Base-by-base conservation (phyloP, 1,140 invertebrate species). In the Heliconius hewitsoni region DNA sequence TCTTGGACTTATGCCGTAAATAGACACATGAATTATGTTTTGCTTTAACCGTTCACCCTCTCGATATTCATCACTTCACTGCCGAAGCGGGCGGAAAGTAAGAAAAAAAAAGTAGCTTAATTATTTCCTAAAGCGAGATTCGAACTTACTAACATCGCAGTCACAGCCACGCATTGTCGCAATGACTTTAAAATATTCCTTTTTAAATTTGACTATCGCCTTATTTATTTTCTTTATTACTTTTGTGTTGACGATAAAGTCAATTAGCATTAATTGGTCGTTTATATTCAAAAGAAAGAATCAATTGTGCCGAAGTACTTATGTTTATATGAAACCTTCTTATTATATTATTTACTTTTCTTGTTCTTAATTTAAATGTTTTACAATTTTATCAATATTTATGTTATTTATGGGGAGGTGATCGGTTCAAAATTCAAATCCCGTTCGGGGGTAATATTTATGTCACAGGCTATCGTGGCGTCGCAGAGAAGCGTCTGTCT, bases 231-330 rank as follows among this genome's bases (percentile, higher is more conserved):
- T 70, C 37, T 27, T 73, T 71, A 78, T 78, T 60, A 60, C 57
- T 8, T 78, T 73, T 57, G 73, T 78, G 71, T 60, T 11, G 46
- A 70, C 42, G 74, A 81, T 81, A 78, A 81, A 4, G 30, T 30
- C 57, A 74, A 83, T 83, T 83, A 71, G 73, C 82, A 83, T 83
- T 80, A 83, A 83, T 81, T 42, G 30, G 50, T 79, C 82, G 74
- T 83, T 81, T 83, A 75, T 78, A 83, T 83, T 78, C 79, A n/a
- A 83, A 79, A 66, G 71, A 83, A 79, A 75, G 57, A 37, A 71
- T 60, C 75, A 79, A 75, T 76, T 76, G 77, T 79, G 70, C 34
- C 74, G 30, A 71, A 23, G 9, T 71, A 78, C 60, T 42, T 46
- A 46, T 27, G 71, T 27, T 57, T 46, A 55, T 73, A 71, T 50